These are phyloP conservation scores for Dasysyrphus albostriatus DNA, from an alignment of 2,888 invertebrate species.

Conservation along the genomic window DNA sequence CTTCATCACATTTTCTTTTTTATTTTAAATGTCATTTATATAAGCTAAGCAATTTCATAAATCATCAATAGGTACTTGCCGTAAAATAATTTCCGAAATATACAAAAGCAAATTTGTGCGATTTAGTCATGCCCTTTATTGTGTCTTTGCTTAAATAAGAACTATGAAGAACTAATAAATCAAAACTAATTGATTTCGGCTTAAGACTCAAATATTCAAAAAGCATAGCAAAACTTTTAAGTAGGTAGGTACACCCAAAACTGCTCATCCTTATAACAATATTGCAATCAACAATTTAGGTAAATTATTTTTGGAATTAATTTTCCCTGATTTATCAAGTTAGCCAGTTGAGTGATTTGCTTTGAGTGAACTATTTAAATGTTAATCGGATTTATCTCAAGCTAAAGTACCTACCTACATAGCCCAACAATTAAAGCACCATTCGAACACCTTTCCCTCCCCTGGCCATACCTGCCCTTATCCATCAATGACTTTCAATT, in stretches of 20 bases:
- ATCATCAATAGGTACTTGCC: too few relatives aligned
- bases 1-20: too few relatives aligned
- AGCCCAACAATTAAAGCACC: slow-evolving; percentile 48
- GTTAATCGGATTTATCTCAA: slow-evolving; percentile 57
- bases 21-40: too few relatives aligned
- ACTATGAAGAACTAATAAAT: too few relatives aligned
- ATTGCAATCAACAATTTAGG: slow-evolving; percentile 27
- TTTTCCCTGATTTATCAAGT: slow-evolving; percentile 23
- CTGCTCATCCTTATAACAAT: neutral
- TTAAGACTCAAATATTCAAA: neutral
- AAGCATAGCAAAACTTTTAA: neutral
- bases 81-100: too few relatives aligned
- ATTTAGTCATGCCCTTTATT: too few relatives aligned
- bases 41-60: too few relatives aligned
- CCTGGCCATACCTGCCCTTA: neutral
- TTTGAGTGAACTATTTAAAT: slow-evolving; percentile 51
- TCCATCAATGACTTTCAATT: slow-evolving; percentile 64
- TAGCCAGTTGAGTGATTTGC: slow-evolving; percentile 10
- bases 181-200: neutral
- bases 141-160: too few relatives aligned
- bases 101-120: too few relatives aligned
- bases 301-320: slow-evolving; percentile 24
- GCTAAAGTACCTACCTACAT: slow-evolving; percentile 34
- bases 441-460: slow-evolving; percentile 2
- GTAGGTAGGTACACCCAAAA: neutral